These are phyloP conservation scores for Sisyra nigra DNA, from an alignment of 2,888 invertebrate genomes.

Conservation along the genomic window DNA sequence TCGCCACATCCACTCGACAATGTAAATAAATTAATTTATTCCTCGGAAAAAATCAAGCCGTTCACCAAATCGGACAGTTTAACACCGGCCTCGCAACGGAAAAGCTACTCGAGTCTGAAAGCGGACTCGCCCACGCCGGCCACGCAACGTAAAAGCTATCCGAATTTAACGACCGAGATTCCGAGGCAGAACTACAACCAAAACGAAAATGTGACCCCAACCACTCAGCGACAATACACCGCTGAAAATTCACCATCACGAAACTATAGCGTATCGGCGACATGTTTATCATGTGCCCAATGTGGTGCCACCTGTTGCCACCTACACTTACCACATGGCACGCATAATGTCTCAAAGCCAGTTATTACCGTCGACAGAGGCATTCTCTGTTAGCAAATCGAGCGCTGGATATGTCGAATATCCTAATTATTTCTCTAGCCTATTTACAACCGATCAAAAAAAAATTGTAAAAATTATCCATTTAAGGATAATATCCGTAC, in stretches of 20 bases:
- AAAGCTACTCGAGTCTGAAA: conserved; percentile 8
- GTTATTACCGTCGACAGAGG: conserved; percentile 30
- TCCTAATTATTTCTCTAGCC: neutral
- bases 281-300: conserved; percentile 27
- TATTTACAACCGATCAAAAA: no score
- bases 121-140: conserved; percentile 10
- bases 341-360: conserved; percentile 26
- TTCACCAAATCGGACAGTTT: conserved; percentile 5
- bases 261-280: conserved; percentile 23
- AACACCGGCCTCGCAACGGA: conserved; percentile 10
- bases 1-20: neutral
- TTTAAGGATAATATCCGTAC: no score
- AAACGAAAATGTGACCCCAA: conserved; percentile 13
- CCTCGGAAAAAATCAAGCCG: conserved; percentile 4
- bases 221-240: conserved; percentile 13
- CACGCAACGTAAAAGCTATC: conserved; percentile 6
- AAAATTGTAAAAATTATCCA: no score
- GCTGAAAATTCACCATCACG: conserved; percentile 12
- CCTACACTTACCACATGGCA: conserved; percentile 17
- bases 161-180: conserved; percentile 1
- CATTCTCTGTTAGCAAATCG: conserved; percentile 28
- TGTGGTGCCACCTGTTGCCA: conserved; percentile 28
- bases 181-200: conserved; percentile 3
- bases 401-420: conserved; percentile 9
- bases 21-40: neutral